Evolutionary conservation across 2,113 vertebrate genomes (phyloP), one percentile per base, ranked within the genome.

Genomic region (Melanotaenia duboulayi): DNA sequence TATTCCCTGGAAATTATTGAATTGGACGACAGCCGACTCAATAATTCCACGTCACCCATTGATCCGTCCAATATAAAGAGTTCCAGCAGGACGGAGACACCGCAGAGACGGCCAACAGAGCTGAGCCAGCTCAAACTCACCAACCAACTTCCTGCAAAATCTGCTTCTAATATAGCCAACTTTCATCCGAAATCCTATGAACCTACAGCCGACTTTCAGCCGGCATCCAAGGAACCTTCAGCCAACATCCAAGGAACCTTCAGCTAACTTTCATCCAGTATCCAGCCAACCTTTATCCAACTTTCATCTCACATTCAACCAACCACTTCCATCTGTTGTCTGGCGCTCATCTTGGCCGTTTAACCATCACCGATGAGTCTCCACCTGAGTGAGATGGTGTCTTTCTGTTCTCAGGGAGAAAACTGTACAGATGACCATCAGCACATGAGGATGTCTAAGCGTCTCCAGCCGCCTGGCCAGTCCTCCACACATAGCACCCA

Each of bases 361-460:
- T n/a, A 14, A 14, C 49, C 17, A 13, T 12, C 2, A 7, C 40
- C 23, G 1, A 70, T 70, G 65, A 74, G 59, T 39, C 44, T 7
- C 16, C 4, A 24, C 7, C 40, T 2, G 4, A 57, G 12, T 40
- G 4, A 54, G 24, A 48, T 19, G 25, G 25, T 63, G 2, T 42
- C 46, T 60, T 24, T 51, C 42, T 78, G 80, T 14, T 19, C 56
- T 16, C 14, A 22, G 35, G 40, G 49, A 4, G 32, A 4, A 44
- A 74, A 83, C 42, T 83, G 80, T 71, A 40, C 57, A 1, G 51
- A 44, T n/a, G 42, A 7, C 3, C 32, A 63, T 13, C 42, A 46
- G 25, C 72, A 20, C 9, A 1, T 61, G 22, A 20, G 42, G 28
- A 54, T 19, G 0, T 37, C 28, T 1, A 46, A 71, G 13, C 11